These are phyloP conservation scores for Manacus vitellinus DNA, from an alignment of 2,113 vertebrate species.

Conservation along the genomic window DNA sequence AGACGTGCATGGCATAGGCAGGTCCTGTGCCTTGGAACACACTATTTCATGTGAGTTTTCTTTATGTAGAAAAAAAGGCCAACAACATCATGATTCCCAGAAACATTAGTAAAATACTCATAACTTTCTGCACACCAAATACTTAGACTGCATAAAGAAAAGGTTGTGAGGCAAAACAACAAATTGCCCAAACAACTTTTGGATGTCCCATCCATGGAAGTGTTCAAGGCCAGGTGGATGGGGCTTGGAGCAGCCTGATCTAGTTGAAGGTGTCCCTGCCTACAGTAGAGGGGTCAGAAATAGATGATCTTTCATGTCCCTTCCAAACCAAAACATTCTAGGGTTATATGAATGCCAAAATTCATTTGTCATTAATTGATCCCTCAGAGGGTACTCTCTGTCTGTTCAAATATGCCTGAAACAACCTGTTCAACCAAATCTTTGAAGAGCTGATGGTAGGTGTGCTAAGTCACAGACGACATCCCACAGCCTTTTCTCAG, in stretches of 20 bases:
- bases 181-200: background rate
- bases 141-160: background rate
- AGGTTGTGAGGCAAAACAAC: background rate
- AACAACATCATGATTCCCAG: background rate
- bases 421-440: background rate
- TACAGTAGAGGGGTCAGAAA: background rate
- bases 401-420: background rate
- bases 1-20: background rate
- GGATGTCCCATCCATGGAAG: background rate
- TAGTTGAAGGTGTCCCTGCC: background rate
- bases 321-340: background rate
- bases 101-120: background rate
- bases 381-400: fast-evolving
- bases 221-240: background rate
- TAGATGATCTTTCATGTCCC: background rate
- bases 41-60: background rate
- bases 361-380: background rate
- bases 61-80: background rate
- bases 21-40: background rate
- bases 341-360: background rate
- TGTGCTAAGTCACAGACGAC: background rate
- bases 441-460: background rate
- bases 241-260: background rate
- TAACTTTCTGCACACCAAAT: background rate
- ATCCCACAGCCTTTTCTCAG: background rate